Base-by-base conservation (phyloP, 2,113 vertebrate genomes). In the Strix aluco region DNA sequence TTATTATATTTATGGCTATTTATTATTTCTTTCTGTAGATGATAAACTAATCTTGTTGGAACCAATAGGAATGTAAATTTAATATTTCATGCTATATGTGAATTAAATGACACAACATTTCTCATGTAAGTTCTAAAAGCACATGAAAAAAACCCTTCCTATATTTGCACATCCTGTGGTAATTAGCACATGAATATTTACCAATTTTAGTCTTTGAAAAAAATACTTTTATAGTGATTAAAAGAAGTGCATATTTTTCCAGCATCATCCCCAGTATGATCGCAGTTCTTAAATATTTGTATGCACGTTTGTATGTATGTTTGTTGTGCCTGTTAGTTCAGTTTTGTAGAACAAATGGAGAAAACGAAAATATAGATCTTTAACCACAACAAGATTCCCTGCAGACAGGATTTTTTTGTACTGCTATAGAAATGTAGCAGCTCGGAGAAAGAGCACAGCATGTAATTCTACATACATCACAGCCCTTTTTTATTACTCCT, bases 381-480 rank as follows among this genome's bases (percentile, higher is more conserved):
- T 94, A 96, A 95, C 91, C 63, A 44, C 87, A 92, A 94, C 88
- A 88, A 95, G 91, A 73, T 92, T 95, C 91, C 84, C 84, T 90
- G 91, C 87, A 92, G 93, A 91, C 81, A 94, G 84, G 83, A 77
- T 91, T 96, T 96, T 82, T 95, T 77, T 49, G 74, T 80, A 71
- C 81, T 61, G 30, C 90, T 81, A 12, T 71, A 88, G 92, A 84
- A 96, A 90, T 67, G 80, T 79, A 92, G 81, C 78, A 83, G 91
- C 94, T 97, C 10, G 1, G 74, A 83, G 89, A 89, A 95, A 85
- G 84, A 95, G 88, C 84, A 70, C 91, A 95, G 74, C 92, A 23
- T 95, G 91, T 91, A 94, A 86, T 95, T 95, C 89, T 94, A 77
- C 84, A 89, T 94, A 95, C 58, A 91, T 95, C 91, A 83, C 74